Evolutionary conservation across 1,140 invertebrate genomes (phyloP).

Genomic region (Maconellicoccus hirsutus): DNA sequence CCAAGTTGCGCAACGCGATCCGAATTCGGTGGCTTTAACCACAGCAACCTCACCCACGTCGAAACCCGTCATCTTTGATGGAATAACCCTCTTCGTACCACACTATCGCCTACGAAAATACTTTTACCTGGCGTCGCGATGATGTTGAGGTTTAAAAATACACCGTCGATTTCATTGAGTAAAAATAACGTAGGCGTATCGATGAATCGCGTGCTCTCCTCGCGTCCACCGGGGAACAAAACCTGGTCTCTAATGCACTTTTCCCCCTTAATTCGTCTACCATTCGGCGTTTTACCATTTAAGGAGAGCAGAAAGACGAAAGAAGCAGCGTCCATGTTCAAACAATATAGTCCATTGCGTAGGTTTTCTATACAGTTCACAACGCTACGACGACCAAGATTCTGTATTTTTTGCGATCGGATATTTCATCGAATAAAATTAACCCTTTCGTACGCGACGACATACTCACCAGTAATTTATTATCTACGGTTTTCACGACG

Average conservation of each 20-base stretch:
- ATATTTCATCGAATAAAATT: too few species aligned
- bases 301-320: neutral
- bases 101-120: neutral
- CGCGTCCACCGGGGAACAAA: neutral
- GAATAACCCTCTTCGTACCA: neutral
- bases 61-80: too few species aligned
- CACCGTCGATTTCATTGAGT: neutral
- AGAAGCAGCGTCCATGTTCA: neutral
- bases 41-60: too few species aligned
- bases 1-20: too few species aligned
- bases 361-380: neutral
- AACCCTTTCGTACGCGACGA: too few species aligned
- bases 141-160: too few species aligned
- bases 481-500: constrained; percentile 91
- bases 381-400: too few species aligned
- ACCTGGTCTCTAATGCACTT: neutral
- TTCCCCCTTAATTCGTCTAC: neutral
- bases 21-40: too few species aligned
- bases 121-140: neutral
- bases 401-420: too few species aligned
- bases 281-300: neutral
- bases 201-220: neutral
- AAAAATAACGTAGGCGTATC: neutral
- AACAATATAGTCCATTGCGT: neutral
- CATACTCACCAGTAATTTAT: constrained; percentile 84